Base-by-base conservation (phyloP, 2,113 vertebrate species). In the Rhineura floridana region DNA sequence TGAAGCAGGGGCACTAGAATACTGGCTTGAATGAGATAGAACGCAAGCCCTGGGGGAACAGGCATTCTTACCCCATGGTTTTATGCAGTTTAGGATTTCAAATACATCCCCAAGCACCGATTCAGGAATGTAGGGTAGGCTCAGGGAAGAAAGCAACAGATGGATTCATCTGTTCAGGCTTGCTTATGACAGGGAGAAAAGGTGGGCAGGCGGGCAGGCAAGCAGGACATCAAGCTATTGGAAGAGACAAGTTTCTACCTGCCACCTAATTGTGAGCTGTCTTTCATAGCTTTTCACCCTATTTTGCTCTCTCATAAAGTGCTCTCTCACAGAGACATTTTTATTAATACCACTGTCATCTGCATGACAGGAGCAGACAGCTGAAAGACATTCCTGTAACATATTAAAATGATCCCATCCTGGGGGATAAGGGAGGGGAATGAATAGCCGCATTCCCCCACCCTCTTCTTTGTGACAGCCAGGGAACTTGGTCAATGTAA, bases 41-140 rank as follows among this genome's bases (percentile, higher is more conserved):
- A 90, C 89, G 88, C 79, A 84, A 89, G 81, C 87, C 93, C 89
- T 0, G 1, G 70, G 91, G 89, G 87, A 84, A 90, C 92, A 78
- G 11, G 86, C 3, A 89, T 91, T 90, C 83, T 67, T 88, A 72
- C 76, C 75, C 86, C 88, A 81, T 92, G 90, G 86, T 89, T 96
- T 90, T 92, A 90, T 92, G 94, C 84, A 77, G 78, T 62, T 91
- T 92, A 94, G 90, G 69, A 90, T 93, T 96, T 95, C 92, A 93
- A 92, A 95, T 11, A 21, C 65, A 50, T 25, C 42, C 82, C 88
- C 52, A 90, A 21, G 76, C 82, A 94, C 87, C 93, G 89, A 85
- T 90, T 82, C 91, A 83, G 93, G 95, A 96, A 95, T 92, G 91
- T 59, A 52, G 86, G 75, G 28, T 72, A 42, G 76, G 87, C 62